Conservation (phyloP, 1,140 invertebrate genomes). For the Chlorops oryzae region DNA sequence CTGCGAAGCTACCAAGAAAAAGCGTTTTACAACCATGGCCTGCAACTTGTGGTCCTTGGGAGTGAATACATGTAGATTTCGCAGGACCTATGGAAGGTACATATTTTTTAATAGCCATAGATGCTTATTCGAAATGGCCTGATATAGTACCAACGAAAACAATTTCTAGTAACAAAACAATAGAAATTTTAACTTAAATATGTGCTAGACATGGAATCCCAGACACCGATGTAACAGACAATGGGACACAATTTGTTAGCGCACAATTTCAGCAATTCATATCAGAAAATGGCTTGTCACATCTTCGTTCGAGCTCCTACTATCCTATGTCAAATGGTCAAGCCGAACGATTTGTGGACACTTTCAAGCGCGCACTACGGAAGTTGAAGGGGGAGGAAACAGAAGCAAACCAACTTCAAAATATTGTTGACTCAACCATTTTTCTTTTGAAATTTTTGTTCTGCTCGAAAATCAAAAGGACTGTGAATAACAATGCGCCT, state of each 20-base stretch:
- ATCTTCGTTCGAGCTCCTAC: constrained; percentile 14
- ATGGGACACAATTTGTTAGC: too few relatives aligned
- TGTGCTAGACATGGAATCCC: constrained; percentile 21
- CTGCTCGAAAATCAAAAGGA: too few relatives aligned
- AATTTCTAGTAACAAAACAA: constrained; percentile 1
- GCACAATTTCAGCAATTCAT: constrained; percentile 18
- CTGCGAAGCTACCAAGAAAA: too few relatives aligned
- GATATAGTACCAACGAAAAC: constrained; percentile 6
- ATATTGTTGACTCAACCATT: too few relatives aligned
- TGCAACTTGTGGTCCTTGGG: background rate
- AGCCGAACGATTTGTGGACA: constrained; percentile 26
- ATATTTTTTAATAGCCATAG: constrained; percentile 9
- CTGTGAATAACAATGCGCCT: too few relatives aligned
- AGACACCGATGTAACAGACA: too few relatives aligned
- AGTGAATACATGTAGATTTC: constrained; percentile 11
- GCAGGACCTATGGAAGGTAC: constrained; percentile 8
- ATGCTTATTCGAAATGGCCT: constrained; percentile 14
- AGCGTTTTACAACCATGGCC: too few relatives aligned
- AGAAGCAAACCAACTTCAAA: too few relatives aligned
- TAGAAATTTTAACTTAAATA: constrained; percentile 5
- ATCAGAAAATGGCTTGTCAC: constrained; percentile 17
- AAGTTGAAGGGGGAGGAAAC: constrained; percentile 10
- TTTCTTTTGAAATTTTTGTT: too few relatives aligned
- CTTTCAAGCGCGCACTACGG: constrained; percentile 8
- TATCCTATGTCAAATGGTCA: constrained; percentile 32